A percentile compares a stretch with the other conserved stretches of the same genome.
phyloP scores from a whole-genome alignment of 1,140 invertebrate genomes.

The Hypothenemus hampei region DNA sequence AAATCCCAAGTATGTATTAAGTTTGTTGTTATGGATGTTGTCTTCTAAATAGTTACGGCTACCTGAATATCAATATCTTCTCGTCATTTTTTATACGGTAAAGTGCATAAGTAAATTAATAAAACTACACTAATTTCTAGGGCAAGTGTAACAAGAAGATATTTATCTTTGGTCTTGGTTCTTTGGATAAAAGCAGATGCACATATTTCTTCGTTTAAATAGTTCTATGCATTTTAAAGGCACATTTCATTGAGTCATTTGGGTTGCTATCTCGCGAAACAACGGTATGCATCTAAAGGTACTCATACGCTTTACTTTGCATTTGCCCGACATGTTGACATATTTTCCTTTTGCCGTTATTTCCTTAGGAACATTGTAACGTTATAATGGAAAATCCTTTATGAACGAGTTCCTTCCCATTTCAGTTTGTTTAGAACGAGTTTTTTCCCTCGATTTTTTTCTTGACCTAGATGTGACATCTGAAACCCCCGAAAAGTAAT shows the following conservation, averaged over 20 bases:
- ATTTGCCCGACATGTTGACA: slow-evolving; percentile 24
- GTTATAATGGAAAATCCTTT: slow-evolving; percentile 20
- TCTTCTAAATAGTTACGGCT: not conserved
- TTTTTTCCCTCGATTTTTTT: slow-evolving; percentile 3
- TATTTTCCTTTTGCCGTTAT: slow-evolving; percentile 23
- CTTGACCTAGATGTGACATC: slow-evolving; percentile 7
- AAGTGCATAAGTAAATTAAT: too few species aligned
- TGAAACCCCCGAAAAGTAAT: not conserved
- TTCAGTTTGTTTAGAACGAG: slow-evolving; percentile 9
- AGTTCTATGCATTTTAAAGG: slow-evolving; percentile 24
- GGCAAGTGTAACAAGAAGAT: not conserved
- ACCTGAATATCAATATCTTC: not conserved
- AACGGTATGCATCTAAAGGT: slow-evolving; percentile 21
- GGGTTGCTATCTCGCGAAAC: slow-evolving; percentile 24
- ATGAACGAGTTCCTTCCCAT: slow-evolving; percentile 7
- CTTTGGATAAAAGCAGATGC: not conserved
- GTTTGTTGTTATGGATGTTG: not conserved
- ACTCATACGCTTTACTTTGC: slow-evolving; percentile 14
- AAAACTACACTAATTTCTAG: not conserved
- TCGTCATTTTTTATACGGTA: not conserved
- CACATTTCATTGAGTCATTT: slow-evolving; percentile 21
- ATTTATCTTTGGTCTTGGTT: not conserved
- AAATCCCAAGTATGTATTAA: not conserved
- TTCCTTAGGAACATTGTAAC: slow-evolving; percentile 19
- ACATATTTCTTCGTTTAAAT: slow-evolving; percentile 8